Percentiles rank a stretch among this genome's conserved stretches.
phyloP scores from a whole-genome alignment of 2,113 vertebrate species.

The Clarias batrachus region DNA sequence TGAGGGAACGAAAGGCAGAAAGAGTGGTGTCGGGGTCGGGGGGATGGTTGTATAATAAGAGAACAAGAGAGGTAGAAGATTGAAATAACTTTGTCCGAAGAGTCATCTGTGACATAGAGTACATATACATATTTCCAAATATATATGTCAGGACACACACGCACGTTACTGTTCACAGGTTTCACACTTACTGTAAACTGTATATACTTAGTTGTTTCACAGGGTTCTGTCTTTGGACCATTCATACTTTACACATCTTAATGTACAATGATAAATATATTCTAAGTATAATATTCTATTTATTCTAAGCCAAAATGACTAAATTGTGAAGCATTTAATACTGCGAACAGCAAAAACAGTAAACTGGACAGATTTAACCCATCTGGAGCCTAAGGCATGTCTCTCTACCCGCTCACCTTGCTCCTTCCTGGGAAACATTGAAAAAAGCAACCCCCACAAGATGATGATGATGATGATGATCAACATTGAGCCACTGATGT shows the following conservation, averaged over 20 bases:
- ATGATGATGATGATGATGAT: conserved; percentile 37
- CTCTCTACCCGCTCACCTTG: conserved; percentile 26
- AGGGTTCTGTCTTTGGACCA: not conserved
- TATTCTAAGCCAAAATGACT: not conserved
- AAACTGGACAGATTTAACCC: conserved; percentile 52
- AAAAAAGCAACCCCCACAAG: conserved; percentile 26
- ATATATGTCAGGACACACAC: not conserved
- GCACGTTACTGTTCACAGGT: not conserved
- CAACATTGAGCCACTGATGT: conserved; percentile 40
- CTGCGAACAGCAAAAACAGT: conserved; percentile 22
- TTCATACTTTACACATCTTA: not conserved
- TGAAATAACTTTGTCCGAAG: not conserved
- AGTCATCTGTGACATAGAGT: conserved; percentile 8
- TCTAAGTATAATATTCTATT: too few relatives aligned
- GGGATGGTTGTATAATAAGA: too few relatives aligned
- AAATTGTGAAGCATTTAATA: conserved; percentile 6
- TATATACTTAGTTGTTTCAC: not conserved
- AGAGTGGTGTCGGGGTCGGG: too few relatives aligned
- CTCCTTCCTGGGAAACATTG: conserved; percentile 35
- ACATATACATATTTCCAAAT: conserved; percentile 3
- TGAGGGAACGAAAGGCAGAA: conserved; percentile 26
- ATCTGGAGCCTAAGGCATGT: conserved; percentile 37
- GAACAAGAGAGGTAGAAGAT: not conserved
- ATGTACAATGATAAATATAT: not conserved
- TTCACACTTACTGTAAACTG: not conserved